These are phyloP conservation scores for Morbakka virulenta DNA, from an alignment of 30 jellyfish, hydroid and myxozoan genomes.

Conservation along the genomic window DNA sequence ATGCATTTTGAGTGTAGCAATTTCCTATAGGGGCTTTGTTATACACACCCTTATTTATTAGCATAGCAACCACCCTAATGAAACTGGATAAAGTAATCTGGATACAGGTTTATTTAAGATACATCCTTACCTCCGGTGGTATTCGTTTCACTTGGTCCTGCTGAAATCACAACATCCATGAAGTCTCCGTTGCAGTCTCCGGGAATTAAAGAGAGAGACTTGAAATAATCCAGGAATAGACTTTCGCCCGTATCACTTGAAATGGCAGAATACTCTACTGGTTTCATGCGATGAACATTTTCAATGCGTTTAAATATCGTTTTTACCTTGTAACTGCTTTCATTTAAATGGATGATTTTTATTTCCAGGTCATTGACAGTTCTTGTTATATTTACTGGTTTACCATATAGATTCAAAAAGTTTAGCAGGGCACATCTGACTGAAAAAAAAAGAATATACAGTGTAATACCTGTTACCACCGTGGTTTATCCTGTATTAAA, in stretches of 20 bases:
- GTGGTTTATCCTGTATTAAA: background rate
- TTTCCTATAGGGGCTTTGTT: too few relatives aligned
- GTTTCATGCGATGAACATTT: slow-evolving; percentile 31
- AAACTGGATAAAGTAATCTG: too few relatives aligned
- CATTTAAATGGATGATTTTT: slow-evolving; percentile 27
- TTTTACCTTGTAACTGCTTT: slow-evolving; percentile 29
- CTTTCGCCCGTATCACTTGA: background rate
- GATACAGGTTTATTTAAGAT: too few relatives aligned
- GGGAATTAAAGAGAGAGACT: slow-evolving; percentile 46
- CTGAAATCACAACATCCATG: slow-evolving; percentile 41
- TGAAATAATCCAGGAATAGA: slow-evolving; percentile 23
- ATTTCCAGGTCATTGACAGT: slow-evolving; percentile 7
- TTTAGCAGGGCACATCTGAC: slow-evolving; percentile 61
- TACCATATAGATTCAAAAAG: slow-evolving; percentile 46
- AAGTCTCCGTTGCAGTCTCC: slow-evolving; percentile 69
- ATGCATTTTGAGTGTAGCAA: too few relatives aligned
- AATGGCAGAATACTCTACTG: slow-evolving; percentile 49
- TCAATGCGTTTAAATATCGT: slow-evolving; percentile 33
- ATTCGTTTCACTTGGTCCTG: background rate
- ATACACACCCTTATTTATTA: too few relatives aligned
- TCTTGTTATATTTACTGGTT: slow-evolving; percentile 35
- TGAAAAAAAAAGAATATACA: too few relatives aligned
- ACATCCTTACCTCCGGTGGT: too few relatives aligned
- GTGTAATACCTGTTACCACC: too few relatives aligned
- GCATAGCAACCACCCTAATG: too few relatives aligned